These are phyloP conservation scores for Brenthis ino DNA, from an alignment of 2,888 invertebrate species.

Conservation along the genomic window DNA sequence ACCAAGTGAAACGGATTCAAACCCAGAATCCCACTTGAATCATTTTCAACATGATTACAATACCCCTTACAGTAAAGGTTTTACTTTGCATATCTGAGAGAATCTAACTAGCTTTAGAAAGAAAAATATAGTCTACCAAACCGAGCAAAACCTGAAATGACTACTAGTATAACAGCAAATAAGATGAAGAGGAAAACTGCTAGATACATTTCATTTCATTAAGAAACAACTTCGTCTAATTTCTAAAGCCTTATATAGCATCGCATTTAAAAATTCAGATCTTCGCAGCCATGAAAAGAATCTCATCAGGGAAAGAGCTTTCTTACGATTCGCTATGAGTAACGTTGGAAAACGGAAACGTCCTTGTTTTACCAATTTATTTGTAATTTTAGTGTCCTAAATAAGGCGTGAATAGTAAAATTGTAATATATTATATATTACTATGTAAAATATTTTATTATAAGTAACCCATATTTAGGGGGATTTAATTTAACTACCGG, in stretches of 20 bases:
- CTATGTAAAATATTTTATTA: no score
- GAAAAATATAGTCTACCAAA: no score
- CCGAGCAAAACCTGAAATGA: background rate
- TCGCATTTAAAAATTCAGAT: constrained; percentile 23
- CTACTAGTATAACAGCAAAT: background rate
- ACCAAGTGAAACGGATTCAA: no score
- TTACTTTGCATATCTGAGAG: no score
- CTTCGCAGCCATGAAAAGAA: constrained; percentile 27
- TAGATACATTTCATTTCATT: constrained; percentile 12
- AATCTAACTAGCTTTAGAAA: no score
- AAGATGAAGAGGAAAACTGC: background rate
- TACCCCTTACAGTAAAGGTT: no score
- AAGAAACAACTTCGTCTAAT: constrained; percentile 13
- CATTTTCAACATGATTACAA: no score
- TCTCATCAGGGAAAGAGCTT: constrained; percentile 35
- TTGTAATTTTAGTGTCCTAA: background rate
- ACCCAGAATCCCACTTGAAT: no score
- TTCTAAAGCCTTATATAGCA: constrained; percentile 19
- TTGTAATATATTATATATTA: background rate
- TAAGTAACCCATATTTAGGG: no score
- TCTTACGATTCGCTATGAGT: constrained; percentile 24
- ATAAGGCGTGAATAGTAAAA: background rate
- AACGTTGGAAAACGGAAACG: constrained; percentile 4
- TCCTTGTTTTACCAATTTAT: constrained; percentile 17
- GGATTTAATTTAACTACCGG: no score